phyloP scores from a whole-genome alignment of 2,888 invertebrate species.

The Cosmorhoe ocellata region DNA sequence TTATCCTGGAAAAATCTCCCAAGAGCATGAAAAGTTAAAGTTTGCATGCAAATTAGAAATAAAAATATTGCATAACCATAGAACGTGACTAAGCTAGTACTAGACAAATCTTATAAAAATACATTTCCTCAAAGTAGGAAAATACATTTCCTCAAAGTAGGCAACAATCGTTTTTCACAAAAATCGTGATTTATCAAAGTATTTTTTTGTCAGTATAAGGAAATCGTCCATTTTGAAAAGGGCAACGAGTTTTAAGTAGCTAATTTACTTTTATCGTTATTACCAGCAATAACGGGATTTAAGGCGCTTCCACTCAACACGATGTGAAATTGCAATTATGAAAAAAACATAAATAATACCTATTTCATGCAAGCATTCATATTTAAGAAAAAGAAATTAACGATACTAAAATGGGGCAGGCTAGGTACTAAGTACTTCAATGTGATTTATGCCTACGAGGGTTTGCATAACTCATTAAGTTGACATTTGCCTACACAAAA shows the following conservation, averaged over 20 bases:
- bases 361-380: constrained; percentile 42
- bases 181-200: too few species aligned
- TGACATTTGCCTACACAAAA: constrained; percentile 1
- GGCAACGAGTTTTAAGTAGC: constrained; percentile 39
- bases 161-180: too few species aligned
- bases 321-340: constrained; percentile 49
- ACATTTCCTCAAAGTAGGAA: too few species aligned
- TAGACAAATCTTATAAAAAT: too few species aligned
- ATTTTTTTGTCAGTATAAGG: constrained; percentile 16
- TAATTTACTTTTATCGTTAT: constrained; percentile 55
- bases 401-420: not conserved
- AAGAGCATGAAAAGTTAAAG: too few species aligned
- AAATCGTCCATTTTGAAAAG: constrained; percentile 27
- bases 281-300: constrained; percentile 51
- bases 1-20: too few species aligned
- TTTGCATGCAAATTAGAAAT: too few species aligned
- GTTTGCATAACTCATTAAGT: not conserved
- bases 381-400: constrained; percentile 24
- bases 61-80: too few species aligned
- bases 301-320: constrained; percentile 43
- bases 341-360: constrained; percentile 37
- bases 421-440: too few species aligned
- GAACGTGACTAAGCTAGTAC: too few species aligned
- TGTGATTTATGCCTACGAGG: not conserved
- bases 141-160: too few species aligned